Base-by-base conservation (phyloP, 2,113 vertebrate genomes). In the Beaufortia kweichowensis region DNA sequence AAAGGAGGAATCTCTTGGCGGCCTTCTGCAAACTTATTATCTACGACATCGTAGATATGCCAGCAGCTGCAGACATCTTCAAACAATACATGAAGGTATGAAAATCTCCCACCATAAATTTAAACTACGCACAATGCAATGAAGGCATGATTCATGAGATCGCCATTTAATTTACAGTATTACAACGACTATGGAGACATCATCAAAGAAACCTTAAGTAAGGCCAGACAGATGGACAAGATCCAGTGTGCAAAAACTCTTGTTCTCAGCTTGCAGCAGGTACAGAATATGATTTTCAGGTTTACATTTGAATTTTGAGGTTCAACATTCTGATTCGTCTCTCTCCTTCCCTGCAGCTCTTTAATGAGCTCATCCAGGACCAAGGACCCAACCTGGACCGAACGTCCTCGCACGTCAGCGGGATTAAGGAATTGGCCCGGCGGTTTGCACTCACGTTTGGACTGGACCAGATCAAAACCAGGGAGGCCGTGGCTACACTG, bases 81-180 rank as follows among this genome's bases (percentile, higher is more conserved):
- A 99, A 98, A 85, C 97, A 99, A 90, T 99, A 99, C 91, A 99
- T 99, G 97, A 99, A 99, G 96, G 97, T 99, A 90, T 77, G 53
- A 15, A 17, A 31, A 28, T 15, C 21, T 6, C 9, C 23, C 3
- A 12, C 5, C 6, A 63, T 48, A 28, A 48, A 17, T 23, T 57
- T 12, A 23, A 62, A n/a, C 12, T 2, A 71, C 15, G 17, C 17
- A 17, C 0, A 28, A 28, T 9, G n/a, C 26, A 3, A 33, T 46
- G 1, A 39, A 17, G 17, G 7, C 39, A 53, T 12, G 3, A 43
- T 41, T 76, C n/a, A 14, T 24, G 23, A 28, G 15, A 12, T 6
- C 48, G 5, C 6, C 56, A 31, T 64, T 55, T 3, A 50, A 33
- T 77, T 53, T 87, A 59, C 78, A 98, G 96, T 98, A 99, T 88